Conservation (phyloP, 1,140 invertebrate species). For the Drosophila busckii region DNA sequence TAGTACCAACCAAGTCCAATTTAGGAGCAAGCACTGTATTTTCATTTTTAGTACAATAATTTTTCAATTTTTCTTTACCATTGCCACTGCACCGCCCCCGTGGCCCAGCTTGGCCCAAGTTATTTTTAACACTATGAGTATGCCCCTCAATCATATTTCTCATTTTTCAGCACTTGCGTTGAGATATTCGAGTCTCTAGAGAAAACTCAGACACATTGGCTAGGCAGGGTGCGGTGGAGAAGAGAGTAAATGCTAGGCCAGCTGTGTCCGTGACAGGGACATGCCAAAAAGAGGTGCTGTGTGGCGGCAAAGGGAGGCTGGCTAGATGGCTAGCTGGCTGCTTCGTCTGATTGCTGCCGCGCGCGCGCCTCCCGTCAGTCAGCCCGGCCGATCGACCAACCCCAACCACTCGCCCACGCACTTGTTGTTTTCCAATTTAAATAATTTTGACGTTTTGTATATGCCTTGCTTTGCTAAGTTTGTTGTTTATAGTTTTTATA, state of each 20-base stretch:
- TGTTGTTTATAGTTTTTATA: slow-evolving; percentile 46
- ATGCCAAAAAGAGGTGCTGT: neutral
- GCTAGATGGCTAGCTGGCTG: neutral
- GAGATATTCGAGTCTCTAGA: slow-evolving; percentile 16
- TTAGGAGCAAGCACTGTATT: too few relatives aligned
- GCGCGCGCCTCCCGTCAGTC: slow-evolving; percentile 35
- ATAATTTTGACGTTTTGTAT: slow-evolving; percentile 11
- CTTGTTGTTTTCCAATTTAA: slow-evolving; percentile 38
- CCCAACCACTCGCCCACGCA: slow-evolving; percentile 44
- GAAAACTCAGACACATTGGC: slow-evolving; percentile 3
- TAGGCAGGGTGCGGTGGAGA: slow-evolving; percentile 1
- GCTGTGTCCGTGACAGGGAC: slow-evolving; percentile 24
- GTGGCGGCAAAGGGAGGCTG: neutral
- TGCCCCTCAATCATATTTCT: slow-evolving; percentile 72
- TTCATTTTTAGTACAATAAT: slow-evolving; percentile 57
- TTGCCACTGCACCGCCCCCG: slow-evolving; percentile 9
- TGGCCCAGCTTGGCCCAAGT: slow-evolving; percentile 32
- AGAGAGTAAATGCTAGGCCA: neutral
- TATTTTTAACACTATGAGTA: slow-evolving; percentile 68
- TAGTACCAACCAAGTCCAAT: too few relatives aligned
- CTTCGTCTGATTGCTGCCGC: neutral
- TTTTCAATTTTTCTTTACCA: slow-evolving; percentile 54
- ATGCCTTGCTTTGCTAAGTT: slow-evolving; percentile 12
- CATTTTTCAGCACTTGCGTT: slow-evolving; percentile 52
- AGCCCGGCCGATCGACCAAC: slow-evolving; percentile 20